phyloP scores from a whole-genome alignment of 2,797 vertebrate species.

The Lates japonicus region DNA sequence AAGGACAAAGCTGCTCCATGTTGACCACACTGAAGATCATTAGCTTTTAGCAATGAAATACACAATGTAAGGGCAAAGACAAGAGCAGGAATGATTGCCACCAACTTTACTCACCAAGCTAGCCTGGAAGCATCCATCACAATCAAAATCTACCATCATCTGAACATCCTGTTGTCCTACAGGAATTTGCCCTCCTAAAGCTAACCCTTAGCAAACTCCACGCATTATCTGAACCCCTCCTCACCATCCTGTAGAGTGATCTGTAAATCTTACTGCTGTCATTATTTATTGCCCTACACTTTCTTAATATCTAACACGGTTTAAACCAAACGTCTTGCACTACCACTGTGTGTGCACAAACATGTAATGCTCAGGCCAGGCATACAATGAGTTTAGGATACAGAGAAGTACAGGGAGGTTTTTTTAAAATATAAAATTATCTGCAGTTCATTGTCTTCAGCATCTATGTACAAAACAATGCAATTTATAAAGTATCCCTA shows the following conservation, averaged over 20 bases:
- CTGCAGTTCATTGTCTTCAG: too few relatives aligned
- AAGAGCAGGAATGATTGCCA: background rate
- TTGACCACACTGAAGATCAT: background rate
- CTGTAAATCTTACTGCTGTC: conserved; percentile 17
- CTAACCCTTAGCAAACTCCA: background rate
- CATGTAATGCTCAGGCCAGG: background rate
- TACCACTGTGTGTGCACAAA: background rate
- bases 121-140: background rate
- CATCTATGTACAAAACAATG: too few relatives aligned
- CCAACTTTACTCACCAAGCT: background rate
- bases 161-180: background rate
- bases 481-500: too few relatives aligned
- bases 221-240: background rate
- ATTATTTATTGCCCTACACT: background rate
- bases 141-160: background rate
- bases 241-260: background rate
- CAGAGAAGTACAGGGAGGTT: background rate
- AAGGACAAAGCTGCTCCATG: conserved; percentile 42
- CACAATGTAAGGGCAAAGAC: background rate
- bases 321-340: background rate
- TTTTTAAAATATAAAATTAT: background rate
- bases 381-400: too few relatives aligned
- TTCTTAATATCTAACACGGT: background rate
- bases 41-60: background rate
- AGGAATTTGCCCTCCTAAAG: background rate